phyloP scores from a whole-genome alignment of 2,113 vertebrate species.

The Vulpes lagopus region DNA sequence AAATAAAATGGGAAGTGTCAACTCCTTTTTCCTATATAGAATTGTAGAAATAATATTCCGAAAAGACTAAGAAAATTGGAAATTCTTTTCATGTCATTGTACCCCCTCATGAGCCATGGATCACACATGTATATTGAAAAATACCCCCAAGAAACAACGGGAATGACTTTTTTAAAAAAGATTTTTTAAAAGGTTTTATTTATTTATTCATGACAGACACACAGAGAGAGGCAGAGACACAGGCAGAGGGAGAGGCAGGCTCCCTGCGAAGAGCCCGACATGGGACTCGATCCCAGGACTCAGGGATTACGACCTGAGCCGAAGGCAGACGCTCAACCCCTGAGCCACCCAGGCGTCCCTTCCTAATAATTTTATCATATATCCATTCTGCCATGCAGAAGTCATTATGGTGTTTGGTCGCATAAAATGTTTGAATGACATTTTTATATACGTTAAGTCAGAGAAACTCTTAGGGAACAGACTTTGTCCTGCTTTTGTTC shows the following conservation, averaged over 20 bases:
- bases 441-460: constrained; percentile 48
- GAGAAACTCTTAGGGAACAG: constrained; percentile 39
- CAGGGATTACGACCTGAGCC: too few relatives aligned
- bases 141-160: not conserved
- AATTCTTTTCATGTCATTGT: not conserved
- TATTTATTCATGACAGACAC: too few relatives aligned
- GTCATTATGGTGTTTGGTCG: not conserved
- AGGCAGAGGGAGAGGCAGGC: too few relatives aligned
- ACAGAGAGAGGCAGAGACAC: too few relatives aligned
- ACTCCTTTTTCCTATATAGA: not conserved
- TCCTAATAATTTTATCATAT: not conserved
- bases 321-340: too few relatives aligned
- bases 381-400: constrained; percentile 9
- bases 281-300: too few relatives aligned
- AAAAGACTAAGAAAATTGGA: not conserved
- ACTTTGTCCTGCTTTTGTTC: constrained; percentile 29
- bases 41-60: not conserved
- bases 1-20: not conserved
- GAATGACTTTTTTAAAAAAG: not conserved
- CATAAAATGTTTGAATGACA: constrained; percentile 39
- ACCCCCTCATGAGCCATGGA: not conserved
- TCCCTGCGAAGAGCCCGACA: too few relatives aligned
- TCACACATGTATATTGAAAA: not conserved
- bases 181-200: too few relatives aligned
- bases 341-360: too few relatives aligned